A percentile compares a stretch with the other conserved stretches of the same genome.
These are phyloP conservation scores for Brachyptera risi DNA, from an alignment of 2,888 invertebrate species.

Conservation along the genomic window DNA sequence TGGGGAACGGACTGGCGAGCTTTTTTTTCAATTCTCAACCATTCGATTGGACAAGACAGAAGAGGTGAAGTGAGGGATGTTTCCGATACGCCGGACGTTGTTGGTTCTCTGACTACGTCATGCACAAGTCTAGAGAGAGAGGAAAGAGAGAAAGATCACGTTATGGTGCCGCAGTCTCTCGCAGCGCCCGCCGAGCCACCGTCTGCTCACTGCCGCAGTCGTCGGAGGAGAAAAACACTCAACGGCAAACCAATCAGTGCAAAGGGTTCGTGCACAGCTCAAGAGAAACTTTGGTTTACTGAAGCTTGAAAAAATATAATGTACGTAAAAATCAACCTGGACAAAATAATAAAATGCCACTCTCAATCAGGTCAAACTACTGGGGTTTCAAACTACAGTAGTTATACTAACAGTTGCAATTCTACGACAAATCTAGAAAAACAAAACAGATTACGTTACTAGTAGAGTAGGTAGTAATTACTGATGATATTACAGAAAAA, in stretches of 20 bases:
- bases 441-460: no score
- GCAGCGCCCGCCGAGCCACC: not conserved
- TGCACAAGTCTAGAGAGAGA: constrained; percentile 18
- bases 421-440: not conserved
- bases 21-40: no score
- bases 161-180: not conserved
- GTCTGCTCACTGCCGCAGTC: no score
- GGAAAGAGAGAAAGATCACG: not conserved
- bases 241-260: constrained; percentile 12
- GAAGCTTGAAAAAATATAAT: not conserved
- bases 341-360: not conserved
- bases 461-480: no score
- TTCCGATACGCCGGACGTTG: no score
- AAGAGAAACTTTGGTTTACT: not conserved
- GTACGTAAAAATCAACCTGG: no score
- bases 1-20: no score
- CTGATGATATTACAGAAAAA: no score
- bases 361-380: no score
- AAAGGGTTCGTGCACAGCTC: constrained; percentile 28
- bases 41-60: no score
- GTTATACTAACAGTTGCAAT: no score
- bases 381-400: not conserved
- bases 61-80: no score
- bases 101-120: constrained; percentile 1
- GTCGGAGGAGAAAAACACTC: constrained; percentile 2